Evolutionary conservation across 1,140 invertebrate species (phyloP).

Genomic region (Rhagoletis zephyria): DNA sequence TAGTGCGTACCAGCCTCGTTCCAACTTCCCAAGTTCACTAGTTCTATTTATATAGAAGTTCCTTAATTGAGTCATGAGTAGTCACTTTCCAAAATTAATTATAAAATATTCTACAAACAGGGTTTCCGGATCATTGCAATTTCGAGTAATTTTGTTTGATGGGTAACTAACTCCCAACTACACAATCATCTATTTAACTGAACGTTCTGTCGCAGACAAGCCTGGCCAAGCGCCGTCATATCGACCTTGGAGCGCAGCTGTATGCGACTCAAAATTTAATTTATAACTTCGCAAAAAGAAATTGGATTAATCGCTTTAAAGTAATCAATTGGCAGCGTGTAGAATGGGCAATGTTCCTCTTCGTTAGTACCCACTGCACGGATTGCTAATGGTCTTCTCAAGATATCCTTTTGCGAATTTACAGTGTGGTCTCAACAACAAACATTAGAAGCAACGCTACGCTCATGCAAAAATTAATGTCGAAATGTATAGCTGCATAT

Average conservation of each 20-base stretch:
- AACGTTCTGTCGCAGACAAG: background rate
- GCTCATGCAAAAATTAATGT: no score
- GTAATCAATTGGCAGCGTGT: background rate
- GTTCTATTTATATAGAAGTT: no score
- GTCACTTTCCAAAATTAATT: no score
- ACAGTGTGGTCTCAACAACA: background rate
- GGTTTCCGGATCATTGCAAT: background rate
- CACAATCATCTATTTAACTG: background rate
- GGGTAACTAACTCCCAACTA: background rate
- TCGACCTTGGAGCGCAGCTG: background rate
- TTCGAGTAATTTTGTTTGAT: background rate
- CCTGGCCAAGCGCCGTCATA: background rate
- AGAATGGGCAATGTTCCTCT: background rate
- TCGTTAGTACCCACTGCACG: background rate
- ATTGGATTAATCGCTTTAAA: background rate
- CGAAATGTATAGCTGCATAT: no score
- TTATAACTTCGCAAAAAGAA: background rate
- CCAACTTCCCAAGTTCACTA: no score
- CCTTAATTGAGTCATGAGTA: no score
- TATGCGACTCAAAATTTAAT: conserved; percentile 12
- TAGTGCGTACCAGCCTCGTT: no score
- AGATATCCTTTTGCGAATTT: conserved; percentile 6
- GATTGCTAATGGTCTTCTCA: background rate
- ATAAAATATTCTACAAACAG: background rate
- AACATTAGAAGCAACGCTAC: no score